phyloP scores from a whole-genome alignment of 2,888 invertebrate genomes.

The Carpatolechia fugitivella region DNA sequence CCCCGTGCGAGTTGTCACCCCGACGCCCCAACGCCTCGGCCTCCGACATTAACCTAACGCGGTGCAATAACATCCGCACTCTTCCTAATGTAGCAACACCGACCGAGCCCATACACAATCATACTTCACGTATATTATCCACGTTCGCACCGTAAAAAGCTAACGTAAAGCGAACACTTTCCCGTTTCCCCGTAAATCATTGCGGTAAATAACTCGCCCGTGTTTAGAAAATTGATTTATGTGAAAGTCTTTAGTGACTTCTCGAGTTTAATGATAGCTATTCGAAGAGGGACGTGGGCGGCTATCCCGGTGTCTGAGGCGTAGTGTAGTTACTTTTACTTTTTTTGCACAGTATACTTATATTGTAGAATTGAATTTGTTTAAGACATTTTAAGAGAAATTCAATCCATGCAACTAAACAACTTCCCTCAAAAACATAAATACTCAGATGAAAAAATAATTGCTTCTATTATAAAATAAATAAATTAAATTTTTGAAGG shows the following conservation, averaged over 20 bases:
- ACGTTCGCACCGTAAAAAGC: slow-evolving; percentile 37
- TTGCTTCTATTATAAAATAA: too few relatives aligned
- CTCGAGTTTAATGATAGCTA: slow-evolving; percentile 39
- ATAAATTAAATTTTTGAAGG: too few relatives aligned
- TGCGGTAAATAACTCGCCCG: slow-evolving; percentile 54
- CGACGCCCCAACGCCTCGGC: slow-evolving; percentile 33
- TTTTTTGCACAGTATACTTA: neutral
- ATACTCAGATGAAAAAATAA: too few relatives aligned
- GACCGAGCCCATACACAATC: slow-evolving; percentile 40
- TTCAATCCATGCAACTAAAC: too few relatives aligned
- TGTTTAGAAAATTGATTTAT: slow-evolving; percentile 68
- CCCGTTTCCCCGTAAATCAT: slow-evolving; percentile 55
- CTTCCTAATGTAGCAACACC: slow-evolving; percentile 47
- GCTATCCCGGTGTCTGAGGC: neutral
- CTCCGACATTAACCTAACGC: slow-evolving; percentile 61
- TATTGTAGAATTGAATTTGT: too few relatives aligned
- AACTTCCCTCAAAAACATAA: too few relatives aligned
- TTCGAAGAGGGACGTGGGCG: slow-evolving; percentile 35
- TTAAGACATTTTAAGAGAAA: too few relatives aligned
- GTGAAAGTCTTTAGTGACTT: slow-evolving; percentile 59
- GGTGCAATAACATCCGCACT: slow-evolving; percentile 64
- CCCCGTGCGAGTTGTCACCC: slow-evolving; percentile 30
- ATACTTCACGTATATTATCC: slow-evolving; percentile 35
- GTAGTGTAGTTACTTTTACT: neutral
- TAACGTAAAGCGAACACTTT: slow-evolving; percentile 42